phyloP scores from a whole-genome alignment of 2,797 vertebrate genomes.

The Trachurus trachurus region DNA sequence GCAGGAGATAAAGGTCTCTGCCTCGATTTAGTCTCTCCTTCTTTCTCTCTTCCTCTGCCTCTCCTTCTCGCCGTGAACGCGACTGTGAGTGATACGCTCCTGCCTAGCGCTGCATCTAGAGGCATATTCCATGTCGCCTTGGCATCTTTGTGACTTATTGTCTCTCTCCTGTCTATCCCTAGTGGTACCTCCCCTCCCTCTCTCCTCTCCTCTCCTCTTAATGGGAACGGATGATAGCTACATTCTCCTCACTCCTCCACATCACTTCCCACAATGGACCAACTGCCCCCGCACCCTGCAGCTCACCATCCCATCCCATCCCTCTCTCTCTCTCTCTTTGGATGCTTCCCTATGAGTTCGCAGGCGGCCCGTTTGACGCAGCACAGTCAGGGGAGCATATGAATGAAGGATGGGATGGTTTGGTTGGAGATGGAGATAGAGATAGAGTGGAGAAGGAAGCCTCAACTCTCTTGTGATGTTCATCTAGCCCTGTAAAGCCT shows the following conservation, averaged over 20 bases:
- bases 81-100: conserved; percentile 41
- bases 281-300: conserved; percentile 33
- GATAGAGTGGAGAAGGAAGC: conserved; percentile 15
- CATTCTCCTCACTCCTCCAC: conserved; percentile 52
- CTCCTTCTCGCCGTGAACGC: conserved; percentile 23
- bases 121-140: conserved; percentile 45
- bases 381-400: conserved; percentile 54
- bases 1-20: conserved; percentile 58
- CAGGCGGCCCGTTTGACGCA: conserved; percentile 43
- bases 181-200: neutral
- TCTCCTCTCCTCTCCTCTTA: conserved; percentile 40
- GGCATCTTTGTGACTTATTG: conserved; percentile 55
- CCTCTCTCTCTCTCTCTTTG: conserved; percentile 24
- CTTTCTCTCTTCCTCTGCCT: conserved; percentile 12
- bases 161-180: conserved; percentile 28
- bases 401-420: conserved; percentile 57
- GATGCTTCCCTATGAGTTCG: conserved; percentile 37
- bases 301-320: conserved; percentile 2
- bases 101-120: conserved; percentile 18
- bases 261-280: conserved; percentile 26
- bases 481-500: neutral
- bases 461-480: conserved; percentile 12
- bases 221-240: conserved; percentile 67
- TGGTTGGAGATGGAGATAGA: conserved; percentile 5
- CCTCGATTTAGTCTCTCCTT: conserved; percentile 24